Conservation (phyloP, 2,797 vertebrate genomes). For the Pseudochirops corinnae region DNA sequence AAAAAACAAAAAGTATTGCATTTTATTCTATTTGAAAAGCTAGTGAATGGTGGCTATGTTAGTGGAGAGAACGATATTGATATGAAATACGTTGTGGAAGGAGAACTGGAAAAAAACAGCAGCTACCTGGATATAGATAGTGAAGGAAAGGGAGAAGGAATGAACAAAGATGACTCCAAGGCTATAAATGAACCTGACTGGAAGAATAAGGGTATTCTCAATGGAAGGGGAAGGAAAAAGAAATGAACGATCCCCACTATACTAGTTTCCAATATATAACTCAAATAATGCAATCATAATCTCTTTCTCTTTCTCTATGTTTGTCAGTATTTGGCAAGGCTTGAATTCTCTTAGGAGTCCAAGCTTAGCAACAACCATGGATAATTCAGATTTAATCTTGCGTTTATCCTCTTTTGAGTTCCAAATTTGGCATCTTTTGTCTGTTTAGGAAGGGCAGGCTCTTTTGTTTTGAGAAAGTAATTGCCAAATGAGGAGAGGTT, state of each 20-base stretch:
- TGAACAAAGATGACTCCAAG: neutral
- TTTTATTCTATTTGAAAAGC: neutral
- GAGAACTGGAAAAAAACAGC: neutral
- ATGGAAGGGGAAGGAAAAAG: neutral
- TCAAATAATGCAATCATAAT: conserved; percentile 46
- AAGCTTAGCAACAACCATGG: conserved; percentile 65
- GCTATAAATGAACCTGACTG: neutral
- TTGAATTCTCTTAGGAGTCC: conserved; percentile 69
- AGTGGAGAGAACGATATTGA: neutral
- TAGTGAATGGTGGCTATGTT: neutral
- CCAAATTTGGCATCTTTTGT: conserved; percentile 62
- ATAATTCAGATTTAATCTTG: conserved; percentile 76
- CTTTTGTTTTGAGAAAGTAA: conserved; percentile 72
- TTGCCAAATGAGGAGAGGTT: conserved; percentile 58
- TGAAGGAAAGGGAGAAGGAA: neutral
- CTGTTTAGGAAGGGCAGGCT: conserved; percentile 61
- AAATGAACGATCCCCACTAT: neutral
- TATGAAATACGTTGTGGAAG: neutral
- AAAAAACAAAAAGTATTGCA: neutral
- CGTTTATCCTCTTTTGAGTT: conserved; percentile 68
- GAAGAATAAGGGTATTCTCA: neutral
- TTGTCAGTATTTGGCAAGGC: conserved; percentile 58
- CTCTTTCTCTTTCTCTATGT: neutral
- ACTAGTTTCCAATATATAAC: conserved; percentile 41
- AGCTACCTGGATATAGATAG: neutral